Base-by-base conservation (phyloP, 2,888 invertebrate species). In the Hirtodrosophila alboralis region DNA sequence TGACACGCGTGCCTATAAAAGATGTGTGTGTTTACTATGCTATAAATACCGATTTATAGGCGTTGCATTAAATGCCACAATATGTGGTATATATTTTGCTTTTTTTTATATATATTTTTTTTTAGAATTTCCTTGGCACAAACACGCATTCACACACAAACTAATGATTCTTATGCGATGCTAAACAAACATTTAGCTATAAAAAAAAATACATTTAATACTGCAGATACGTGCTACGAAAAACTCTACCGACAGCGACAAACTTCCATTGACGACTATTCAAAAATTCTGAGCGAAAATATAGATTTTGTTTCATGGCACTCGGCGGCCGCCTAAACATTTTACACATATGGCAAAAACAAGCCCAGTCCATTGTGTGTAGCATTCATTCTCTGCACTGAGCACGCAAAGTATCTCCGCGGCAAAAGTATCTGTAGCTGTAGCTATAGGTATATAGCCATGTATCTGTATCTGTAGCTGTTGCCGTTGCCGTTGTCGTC, bases 291-390 rank as follows among this genome's bases (percentile, higher is more conserved):
- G 63, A 8, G 58, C 59, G 69, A 62, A 77, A 76, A 45, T 38
- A 40, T 53, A 44, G 49, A 44, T 57, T 45, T 59, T 62, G 61
- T 53, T 53, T 47, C 43, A 37, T 52, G 71, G 44, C 28, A 14
- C 21, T 26, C 13, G 56, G 49, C 76, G 63, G 70, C 57, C 80
- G 80, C 80, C 86, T 73, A 75, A 84, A 73, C 80, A 86, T 73
- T 75, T 81, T 64, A 79, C 80, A 79, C 86, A 80, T 80, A 80
- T 80, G 80, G 86, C 79, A 67, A 85, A 83, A 86, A 85, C 80
- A 80, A 80, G 86, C 84, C 86, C 84, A 73, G 66, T 45, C 72
- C 83, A 68, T 67, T 84, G 74, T 73, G 54, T 52, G 47, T n/a
- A n/a, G n/a, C n/a, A n/a, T n/a, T 40, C 52, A 41, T 66, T 72